Base-by-base conservation (phyloP, 2,888 invertebrate species). In the Dendrolimus pini region DNA sequence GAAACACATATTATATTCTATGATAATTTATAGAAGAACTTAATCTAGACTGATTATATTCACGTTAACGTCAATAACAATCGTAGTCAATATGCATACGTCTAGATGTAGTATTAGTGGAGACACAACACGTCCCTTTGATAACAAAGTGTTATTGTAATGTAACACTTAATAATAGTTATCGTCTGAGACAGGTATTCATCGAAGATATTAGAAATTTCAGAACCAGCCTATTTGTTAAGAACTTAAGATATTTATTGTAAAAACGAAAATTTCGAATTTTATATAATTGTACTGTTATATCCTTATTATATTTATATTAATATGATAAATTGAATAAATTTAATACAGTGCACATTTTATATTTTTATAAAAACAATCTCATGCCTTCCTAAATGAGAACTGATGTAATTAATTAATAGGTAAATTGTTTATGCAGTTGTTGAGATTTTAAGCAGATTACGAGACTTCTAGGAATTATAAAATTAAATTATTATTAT, bases 401-500 rank as follows among this genome's bases (percentile, higher is more conserved):
- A 82, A 83, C 82, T 82, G 82, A 83, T 83, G 75, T 61, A 71
- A 64, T 9, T 47, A 47, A 47, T 47, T 76, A 73, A 68, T 70
- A 70, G 67, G 67, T 65, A 68, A 74, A 10, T 74, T 75, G 76
- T 83, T 78, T 68, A 76, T 81, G 80, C 72, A 75, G 74, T 77
- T 82, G 80, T 77, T 80, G 53, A 87, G 80, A 85, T 83, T 84
- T 81, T 82, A 80, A 79, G 76, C 64, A 80, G 47, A 47, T 12
- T 47, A 79, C 71, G 80, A 85, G 83, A 83, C 83, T 86, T 80
- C 80, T 87, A 85, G 83, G 73, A 83, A 83, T 79, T 82, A 83
- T 70, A 67, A 74, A 85, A 80, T 76, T 85, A 87, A 89, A 88
- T 88, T 87, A 88, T 87, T 86, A 71, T 82, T 82, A 82, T 64